Conservation (phyloP, 2,113 vertebrate species). For the Lamprotornis superbus region DNA sequence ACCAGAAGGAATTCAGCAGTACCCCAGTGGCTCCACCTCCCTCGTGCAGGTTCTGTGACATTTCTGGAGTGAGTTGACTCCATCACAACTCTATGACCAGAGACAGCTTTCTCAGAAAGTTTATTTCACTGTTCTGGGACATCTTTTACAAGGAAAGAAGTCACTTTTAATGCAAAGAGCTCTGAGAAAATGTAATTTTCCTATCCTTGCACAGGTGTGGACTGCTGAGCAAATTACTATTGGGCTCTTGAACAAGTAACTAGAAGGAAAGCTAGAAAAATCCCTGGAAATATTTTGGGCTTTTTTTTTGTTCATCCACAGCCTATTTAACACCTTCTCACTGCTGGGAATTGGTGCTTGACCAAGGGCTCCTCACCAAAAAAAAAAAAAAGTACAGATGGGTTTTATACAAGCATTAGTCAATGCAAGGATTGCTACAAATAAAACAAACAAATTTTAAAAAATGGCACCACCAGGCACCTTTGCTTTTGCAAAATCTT, state of each 20-base stretch:
- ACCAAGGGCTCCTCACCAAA: neutral
- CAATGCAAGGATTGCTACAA: neutral
- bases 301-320: neutral
- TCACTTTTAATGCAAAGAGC: neutral
- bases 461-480: neutral
- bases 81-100: neutral
- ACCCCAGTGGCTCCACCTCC: neutral
- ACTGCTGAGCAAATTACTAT: neutral
- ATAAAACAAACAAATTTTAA: neutral
- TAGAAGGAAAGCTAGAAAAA: neutral
- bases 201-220: rapidly evolving
- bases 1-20: neutral
- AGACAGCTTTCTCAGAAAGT: neutral
- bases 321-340: neutral
- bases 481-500: neutral
- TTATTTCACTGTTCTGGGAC: neutral
- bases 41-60: neutral
- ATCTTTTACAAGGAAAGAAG: neutral
- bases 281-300: neutral
- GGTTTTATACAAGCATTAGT: neutral
- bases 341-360: neutral
- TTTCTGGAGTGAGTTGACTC: neutral
- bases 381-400: neutral
- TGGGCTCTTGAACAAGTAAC: neutral
- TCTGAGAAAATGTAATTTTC: neutral